Evolutionary conservation across 2,888 invertebrate genomes (phyloP).

Genomic region (Patella caerulea): DNA sequence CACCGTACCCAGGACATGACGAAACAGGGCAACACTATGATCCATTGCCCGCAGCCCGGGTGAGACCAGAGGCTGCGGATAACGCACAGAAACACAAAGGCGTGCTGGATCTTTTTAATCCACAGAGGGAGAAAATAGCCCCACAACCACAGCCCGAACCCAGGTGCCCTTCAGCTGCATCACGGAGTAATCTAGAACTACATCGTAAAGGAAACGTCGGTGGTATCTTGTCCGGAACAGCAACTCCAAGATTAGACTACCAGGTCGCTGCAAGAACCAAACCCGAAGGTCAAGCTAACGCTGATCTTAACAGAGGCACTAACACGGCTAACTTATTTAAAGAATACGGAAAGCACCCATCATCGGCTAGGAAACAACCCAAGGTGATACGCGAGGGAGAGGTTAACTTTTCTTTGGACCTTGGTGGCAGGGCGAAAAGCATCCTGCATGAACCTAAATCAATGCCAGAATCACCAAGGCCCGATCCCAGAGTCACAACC

Average conservation of each 20-base stretch:
- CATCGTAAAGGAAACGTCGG: constrained; percentile 56
- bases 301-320: constrained; percentile 50
- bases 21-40: constrained; percentile 40
- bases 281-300: constrained; percentile 54
- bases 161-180: constrained; percentile 48
- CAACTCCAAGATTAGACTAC: constrained; percentile 49
- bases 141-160: constrained; percentile 46
- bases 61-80: constrained; percentile 63
- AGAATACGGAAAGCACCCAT: constrained; percentile 44
- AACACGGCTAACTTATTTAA: constrained; percentile 47
- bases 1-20: constrained; percentile 61
- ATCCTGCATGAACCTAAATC: constrained; percentile 55
- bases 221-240: constrained; percentile 47
- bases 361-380: constrained; percentile 44
- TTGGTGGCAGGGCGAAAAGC: constrained; percentile 54
- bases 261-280: constrained; percentile 50
- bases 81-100: constrained; percentile 56
- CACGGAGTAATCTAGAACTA: constrained; percentile 51
- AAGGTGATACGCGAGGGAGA: constrained; percentile 52
- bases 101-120: constrained; percentile 50
- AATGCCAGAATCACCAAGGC: constrained; percentile 49
- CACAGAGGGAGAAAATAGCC: constrained; percentile 37
- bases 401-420: constrained; percentile 42
- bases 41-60: constrained; percentile 50
- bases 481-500: constrained; percentile 52